These are phyloP conservation scores for Channa striata DNA, from an alignment of 2,797 vertebrate species.

Conservation along the genomic window DNA sequence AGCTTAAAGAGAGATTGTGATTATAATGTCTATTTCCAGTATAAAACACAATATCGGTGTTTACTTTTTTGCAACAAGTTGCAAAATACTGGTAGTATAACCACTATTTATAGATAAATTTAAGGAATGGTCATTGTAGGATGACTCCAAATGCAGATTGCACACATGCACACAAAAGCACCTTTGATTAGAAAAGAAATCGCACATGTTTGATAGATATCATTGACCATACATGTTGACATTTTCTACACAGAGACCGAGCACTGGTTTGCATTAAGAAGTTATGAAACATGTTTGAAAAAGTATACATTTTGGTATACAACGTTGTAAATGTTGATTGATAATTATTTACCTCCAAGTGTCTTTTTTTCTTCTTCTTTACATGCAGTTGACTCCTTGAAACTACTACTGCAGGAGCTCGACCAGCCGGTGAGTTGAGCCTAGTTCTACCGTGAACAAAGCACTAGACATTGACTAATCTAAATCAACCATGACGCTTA, in stretches of 20 bases:
- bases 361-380: slow-evolving; percentile 41
- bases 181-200: slow-evolving; percentile 78
- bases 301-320: slow-evolving; percentile 67
- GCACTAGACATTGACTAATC: slow-evolving; percentile 78
- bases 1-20: slow-evolving; percentile 66
- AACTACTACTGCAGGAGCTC: slow-evolving; percentile 58
- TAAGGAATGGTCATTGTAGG: slow-evolving; percentile 57
- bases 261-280: slow-evolving; percentile 70
- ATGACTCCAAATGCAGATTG: slow-evolving; percentile 71
- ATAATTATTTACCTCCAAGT: slow-evolving; percentile 57
- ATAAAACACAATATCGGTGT: slow-evolving; percentile 68
- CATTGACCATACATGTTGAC: slow-evolving; percentile 67
- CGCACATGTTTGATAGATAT: slow-evolving; percentile 76
- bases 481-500: slow-evolving; percentile 73
- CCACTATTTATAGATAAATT: slow-evolving; percentile 66
- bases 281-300: slow-evolving; percentile 63
- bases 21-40: slow-evolving; percentile 61
- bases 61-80: slow-evolving; percentile 58
- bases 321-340: slow-evolving; percentile 67
- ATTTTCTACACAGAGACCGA: slow-evolving; percentile 74
- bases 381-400: slow-evolving; percentile 72
- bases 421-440: slow-evolving; percentile 67
- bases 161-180: slow-evolving; percentile 84
- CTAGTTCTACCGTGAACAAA: slow-evolving; percentile 72
- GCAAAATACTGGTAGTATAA: slow-evolving; percentile 71